Base-by-base conservation (phyloP, 2,113 vertebrate species). In the Hyperoodon ampullatus region DNA sequence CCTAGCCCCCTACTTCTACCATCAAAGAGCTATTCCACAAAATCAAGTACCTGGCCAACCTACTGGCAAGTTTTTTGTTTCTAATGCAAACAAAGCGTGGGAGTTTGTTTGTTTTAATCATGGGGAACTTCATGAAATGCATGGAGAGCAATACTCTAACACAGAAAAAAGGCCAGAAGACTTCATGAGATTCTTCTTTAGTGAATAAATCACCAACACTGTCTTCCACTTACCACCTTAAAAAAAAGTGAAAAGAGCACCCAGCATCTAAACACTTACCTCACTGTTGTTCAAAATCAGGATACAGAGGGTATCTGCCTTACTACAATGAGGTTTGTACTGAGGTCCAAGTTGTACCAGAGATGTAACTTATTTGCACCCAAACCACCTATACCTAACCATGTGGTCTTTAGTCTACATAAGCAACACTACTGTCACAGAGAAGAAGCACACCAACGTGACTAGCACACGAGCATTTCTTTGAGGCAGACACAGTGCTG, bases 401-500 rank as follows among this genome's bases (percentile, higher is more conserved):
- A 0, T 78, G 19, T 85, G 28, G 23, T 35, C 93, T 42, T 75
- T 91, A 75, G 84, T 55, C 63, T 86, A 89, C 72, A 61, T 44
- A 81, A 93, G 50, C 50, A 70, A 86, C 91, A 87, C 89, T 92
- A 53, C 72, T 65, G 30, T 71, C 60, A 65, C 65, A 77, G 44
- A 97, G 66, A 94, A 97, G 80, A 47, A 92, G 42, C 55, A 78
- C 65, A 88, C 39, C 83, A 88, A 92, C n/a, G 16, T 97, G 30
- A 93, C 86, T 78, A 89, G 53, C 44, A 92, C 30, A 42, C 19
- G 53, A 94, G 50, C 61, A 97, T 93, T 95, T 90, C 81, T 93
- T 88, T 83, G 74, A 89, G 60, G n/a, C 50, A 95, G 47, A 90
- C 28, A 87, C 14, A 81, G 65, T 90, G 66, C 33, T 68, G 8